Conservation (phyloP, 2,888 invertebrate genomes). For the Biston stratarius region DNA sequence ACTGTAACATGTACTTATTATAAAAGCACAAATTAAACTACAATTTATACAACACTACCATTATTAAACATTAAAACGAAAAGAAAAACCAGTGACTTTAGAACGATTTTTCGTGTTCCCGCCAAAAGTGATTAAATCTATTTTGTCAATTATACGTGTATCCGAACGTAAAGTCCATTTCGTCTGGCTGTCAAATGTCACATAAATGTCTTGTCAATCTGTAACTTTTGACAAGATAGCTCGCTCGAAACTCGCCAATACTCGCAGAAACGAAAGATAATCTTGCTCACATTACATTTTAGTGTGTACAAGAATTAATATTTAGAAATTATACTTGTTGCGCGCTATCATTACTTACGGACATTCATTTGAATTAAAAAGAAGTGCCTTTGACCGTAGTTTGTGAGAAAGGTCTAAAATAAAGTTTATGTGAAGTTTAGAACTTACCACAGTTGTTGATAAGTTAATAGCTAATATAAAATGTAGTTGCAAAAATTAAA, state of each 20-base stretch:
- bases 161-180: not conserved
- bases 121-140: too few relatives aligned
- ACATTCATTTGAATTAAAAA: not conserved
- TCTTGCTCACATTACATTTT: slow-evolving; percentile 10
- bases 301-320: slow-evolving; percentile 1
- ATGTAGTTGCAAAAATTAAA: slow-evolving; percentile 3
- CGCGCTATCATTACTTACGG: not conserved
- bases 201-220: slow-evolving; percentile 4
- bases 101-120: too few relatives aligned
- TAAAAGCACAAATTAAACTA: too few relatives aligned
- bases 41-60: too few relatives aligned
- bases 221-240: not conserved
- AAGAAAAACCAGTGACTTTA: too few relatives aligned
- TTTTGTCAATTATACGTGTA: not conserved
- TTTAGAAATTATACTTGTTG: slow-evolving; percentile 1
- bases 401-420: slow-evolving; percentile 10
- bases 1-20: too few relatives aligned
- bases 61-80: too few relatives aligned
- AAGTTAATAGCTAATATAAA: slow-evolving; percentile 1
- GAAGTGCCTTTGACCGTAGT: not conserved
- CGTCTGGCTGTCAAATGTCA: not conserved
- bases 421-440: slow-evolving; percentile 25
- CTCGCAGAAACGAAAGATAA: slow-evolving; percentile 13
- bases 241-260: not conserved
- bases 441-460: slow-evolving; percentile 21